Evolutionary conservation across 2,888 invertebrate species (phyloP), one percentile per base, ranked within the genome.

Genomic region (Habrosyne pyritoides): DNA sequence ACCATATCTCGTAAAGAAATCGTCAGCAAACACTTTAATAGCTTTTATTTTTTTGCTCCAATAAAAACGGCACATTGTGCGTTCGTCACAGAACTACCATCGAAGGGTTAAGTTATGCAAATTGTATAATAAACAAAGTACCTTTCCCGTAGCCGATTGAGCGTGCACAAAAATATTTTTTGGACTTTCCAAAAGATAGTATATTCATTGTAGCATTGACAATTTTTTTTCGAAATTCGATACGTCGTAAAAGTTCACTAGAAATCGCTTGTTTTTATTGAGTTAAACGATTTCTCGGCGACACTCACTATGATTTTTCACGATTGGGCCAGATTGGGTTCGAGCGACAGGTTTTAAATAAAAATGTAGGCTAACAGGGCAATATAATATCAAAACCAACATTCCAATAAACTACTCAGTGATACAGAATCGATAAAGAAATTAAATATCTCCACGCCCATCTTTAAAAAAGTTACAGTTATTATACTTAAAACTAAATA

Each of bases 41-140:
- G 71, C n/a, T n/a, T n/a, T 65, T 68, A 12, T 75, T 84, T 90
- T 91, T 89, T 90, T 89, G 86, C 84, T 72, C 76, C 79, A 90
- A 87, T 89, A 89, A 88, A 86, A 73, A 69, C 61, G 66, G 65
- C 68, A 64, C 75, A 77, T 73, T 42, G 77, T 73, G 66, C 66
- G 67, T 65, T 71, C 75, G 75, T 79, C 79, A 75, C 81, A 71
- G 78, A 50, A 50, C 67, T 64, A 69, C 75, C 67, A 73, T 68
- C 73, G 76, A 85, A 89, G 90, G 90, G 90, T 87, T 89, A 84
- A 90, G 75, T 85, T 90, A 91, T 91, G 91, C 89, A 91, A 91
- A 91, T 89, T 83, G 80, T 77, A 71, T 75, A 70, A 80, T 81
- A 82, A 84, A 89, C 86, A 83, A 78, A 83, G 72, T 73, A 72